Evolutionary conservation across 2,113 vertebrate species (phyloP), one percentile per base, ranked within the genome.

Genomic region (Clarias gariepinus): DNA sequence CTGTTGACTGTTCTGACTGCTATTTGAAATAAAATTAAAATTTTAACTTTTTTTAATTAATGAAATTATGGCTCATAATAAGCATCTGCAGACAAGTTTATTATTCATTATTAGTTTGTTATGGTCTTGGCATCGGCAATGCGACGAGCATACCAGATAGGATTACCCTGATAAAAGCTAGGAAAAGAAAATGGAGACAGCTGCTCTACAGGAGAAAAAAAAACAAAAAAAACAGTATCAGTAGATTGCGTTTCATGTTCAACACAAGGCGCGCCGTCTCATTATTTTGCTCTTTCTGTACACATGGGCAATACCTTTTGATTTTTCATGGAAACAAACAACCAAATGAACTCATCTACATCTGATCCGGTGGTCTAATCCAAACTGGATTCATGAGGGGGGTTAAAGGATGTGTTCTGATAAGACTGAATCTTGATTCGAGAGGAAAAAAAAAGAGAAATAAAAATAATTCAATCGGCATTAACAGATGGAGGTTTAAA

Each of bases 1-100:
- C n/a, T 93, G 93, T 87, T 87, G 86, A 82, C 85, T 89, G 85
- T 84, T 55, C 52, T 33, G 80, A 87, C 80, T 73, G 64, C 58
- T 68, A 87, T 89, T 55, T 85, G 90, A 92, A 47, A 8, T 6
- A 47, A 47, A 47, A 90, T 88, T 55, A 77, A 79, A 90, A n/a
- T n/a, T 76, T 87, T 80, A 30, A 83, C 68, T 81, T 80, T 80
- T 89, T 91, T 88, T 47, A 81, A 91, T 82, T 85, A 86, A 74
- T 53, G 84, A 88, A 90, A 86, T 73, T 82, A 84, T 82, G 47
- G 68, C 82, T 85, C 85, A 80, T 69, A 74, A 74, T 87, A 89
- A 66, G 84, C 61, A 36, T 86, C 86, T 82, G 82, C 41, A 82
- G 86, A 90, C 77, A n/a, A 87, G 77, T 60, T 68, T 61, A 78